Conservation (phyloP, 2,113 vertebrate species). For the Burhinus bistriatus region DNA sequence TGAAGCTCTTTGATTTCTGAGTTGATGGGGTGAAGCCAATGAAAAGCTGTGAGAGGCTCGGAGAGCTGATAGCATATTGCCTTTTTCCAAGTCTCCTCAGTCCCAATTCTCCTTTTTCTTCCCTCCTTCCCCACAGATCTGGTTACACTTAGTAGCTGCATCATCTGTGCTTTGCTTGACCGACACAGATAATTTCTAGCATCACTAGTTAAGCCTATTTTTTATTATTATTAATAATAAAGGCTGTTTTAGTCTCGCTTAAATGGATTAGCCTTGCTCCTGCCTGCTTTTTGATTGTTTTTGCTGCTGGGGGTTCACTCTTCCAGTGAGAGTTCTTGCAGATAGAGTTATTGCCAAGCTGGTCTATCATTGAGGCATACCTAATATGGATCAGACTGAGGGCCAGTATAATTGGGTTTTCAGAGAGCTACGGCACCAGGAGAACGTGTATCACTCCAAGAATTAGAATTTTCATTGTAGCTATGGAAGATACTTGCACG, state of each 20-base stretch:
- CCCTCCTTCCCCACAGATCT: background rate
- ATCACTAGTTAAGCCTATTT: conserved; percentile 54
- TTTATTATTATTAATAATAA: conserved; percentile 52
- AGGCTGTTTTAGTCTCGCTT: conserved; percentile 40
- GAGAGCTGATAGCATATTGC: background rate
- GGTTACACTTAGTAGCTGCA: background rate
- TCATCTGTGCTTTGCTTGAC: conserved; percentile 29
- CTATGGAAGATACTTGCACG: background rate
- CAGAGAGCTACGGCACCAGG: background rate
- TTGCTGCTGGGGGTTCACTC: conserved; percentile 53
- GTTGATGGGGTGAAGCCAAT: conserved; percentile 60
- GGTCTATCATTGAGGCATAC: conserved; percentile 42
- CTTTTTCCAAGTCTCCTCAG: background rate
- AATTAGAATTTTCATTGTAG: background rate
- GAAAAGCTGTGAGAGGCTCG: conserved; percentile 5
- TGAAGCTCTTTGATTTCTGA: conserved; percentile 62
- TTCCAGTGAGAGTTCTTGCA: conserved; percentile 26
- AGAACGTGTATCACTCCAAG: background rate
- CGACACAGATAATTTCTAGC: conserved; percentile 40
- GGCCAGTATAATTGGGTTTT: conserved; percentile 42
- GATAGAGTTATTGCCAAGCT: conserved; percentile 44
- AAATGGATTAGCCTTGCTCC: conserved; percentile 63
- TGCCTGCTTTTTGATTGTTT: conserved; percentile 61
- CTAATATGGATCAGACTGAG: conserved; percentile 53
- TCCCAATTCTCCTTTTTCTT: background rate